Percentiles rank a stretch among this genome's conserved stretches.
Conservation (phyloP, 2,113 vertebrate species). For the Cariama cristata region DNA sequence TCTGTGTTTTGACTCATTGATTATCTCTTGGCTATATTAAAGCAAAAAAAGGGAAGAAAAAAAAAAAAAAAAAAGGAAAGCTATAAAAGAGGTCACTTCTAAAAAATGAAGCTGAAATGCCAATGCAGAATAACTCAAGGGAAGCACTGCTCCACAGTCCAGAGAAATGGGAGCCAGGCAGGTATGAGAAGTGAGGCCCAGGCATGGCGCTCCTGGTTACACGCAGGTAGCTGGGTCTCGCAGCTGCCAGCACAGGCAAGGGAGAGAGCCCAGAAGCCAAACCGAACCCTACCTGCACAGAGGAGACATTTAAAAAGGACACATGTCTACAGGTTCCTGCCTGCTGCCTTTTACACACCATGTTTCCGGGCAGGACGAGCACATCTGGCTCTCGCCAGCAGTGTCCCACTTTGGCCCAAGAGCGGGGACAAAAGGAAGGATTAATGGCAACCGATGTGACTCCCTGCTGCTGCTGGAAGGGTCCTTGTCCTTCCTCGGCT, state of each 20-base stretch:
- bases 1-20: background rate
- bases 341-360: background rate
- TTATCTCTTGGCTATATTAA: background rate
- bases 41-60: background rate
- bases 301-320: background rate
- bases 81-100: background rate
- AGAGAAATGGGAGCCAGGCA: background rate
- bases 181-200: background rate
- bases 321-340: background rate
- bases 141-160: background rate
- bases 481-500: background rate
- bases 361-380: background rate
- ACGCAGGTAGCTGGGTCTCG: background rate
- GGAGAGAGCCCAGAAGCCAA: background rate
- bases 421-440: background rate
- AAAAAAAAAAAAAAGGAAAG: background rate
- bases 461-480: background rate
- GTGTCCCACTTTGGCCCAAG: background rate
- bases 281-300: background rate
- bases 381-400: background rate
- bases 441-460: background rate
- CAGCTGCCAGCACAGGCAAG: background rate
- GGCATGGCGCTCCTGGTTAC: accelerated
- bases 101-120: background rate
- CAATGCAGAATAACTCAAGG: background rate